Base-by-base conservation (phyloP, 1,140 invertebrate genomes). In the Ephestia elutella region DNA sequence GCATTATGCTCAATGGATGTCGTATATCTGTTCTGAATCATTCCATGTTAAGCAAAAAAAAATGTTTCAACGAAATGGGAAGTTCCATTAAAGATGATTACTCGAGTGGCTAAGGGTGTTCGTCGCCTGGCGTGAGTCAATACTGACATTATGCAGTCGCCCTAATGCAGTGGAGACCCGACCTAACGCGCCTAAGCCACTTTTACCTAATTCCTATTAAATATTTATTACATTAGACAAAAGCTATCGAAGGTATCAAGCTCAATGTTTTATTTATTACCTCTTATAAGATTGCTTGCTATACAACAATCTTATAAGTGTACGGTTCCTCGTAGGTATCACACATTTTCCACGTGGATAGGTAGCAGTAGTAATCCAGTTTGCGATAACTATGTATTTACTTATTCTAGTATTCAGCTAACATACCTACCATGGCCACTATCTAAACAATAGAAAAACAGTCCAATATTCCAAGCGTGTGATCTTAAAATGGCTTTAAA, bases 141-240 rank as follows among this genome's bases (percentile, higher is more conserved):
- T 82, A 73, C 62, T 78, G 73, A 80, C 71, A 82, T 78, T 82
- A 78, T 82, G 85, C 83, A 84, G 78, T 67, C 74, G 51, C 50
- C 71, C 71, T 83, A 86, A 86, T 80, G 76, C 81, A 80, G 83
- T 83, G 76, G 75, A 75, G 63, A 68, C 70, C 75, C 69, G 66
- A 57, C 70, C 69, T 60, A 70, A 70, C 75, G 78, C 73, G 78
- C 50, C 50, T 53, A 67, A 15, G 82, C 73, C 71, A 80, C 80
- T 82, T 78, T 83, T 80, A 80, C 76, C 82, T 83, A 87, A 86
- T 86, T 85, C 82, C 75, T 82, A 87, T 86, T 83, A 86, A 87
- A 85, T 82, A 87, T 86, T 87, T 85, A 87, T 85, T 87, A 80
- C 73, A 83, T 85, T 82, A 85, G 80, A 80, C 73, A 75, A 82